Base-by-base conservation (phyloP, 2,113 vertebrate genomes). In the Tauraco erythrolophus region DNA sequence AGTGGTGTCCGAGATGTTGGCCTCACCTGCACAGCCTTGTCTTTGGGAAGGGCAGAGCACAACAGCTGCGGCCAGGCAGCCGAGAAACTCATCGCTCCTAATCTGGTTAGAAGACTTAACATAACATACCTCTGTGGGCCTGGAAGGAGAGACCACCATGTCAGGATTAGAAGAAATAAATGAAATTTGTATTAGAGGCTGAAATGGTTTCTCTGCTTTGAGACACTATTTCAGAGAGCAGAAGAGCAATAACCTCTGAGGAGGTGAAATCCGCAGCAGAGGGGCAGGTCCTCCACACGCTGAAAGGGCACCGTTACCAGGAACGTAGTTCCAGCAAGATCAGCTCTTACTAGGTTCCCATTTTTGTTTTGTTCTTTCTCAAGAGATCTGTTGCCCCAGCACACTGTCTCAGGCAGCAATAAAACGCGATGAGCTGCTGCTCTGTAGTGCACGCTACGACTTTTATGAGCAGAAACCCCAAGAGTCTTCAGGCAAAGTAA, bases 1-100 rank as follows among this genome's bases (percentile, higher is more conserved):
- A 65, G 77, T 0, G 0, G 16, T 6, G 35, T 5, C 78, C 3
- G 6, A 50, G 53, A 14, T 0, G 0, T 9, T 71, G 14, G 35
- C 37, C 46, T 15, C 60, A 5, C 23, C 30, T 10, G 33, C 27
- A 6, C 14, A 1, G 74, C 0, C 0, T 11, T 30, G 70, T 24
- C 46, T 39, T 27, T 7, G 53, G 75, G 79, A 60, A 5, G 13
- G 78, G 69, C 90, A 25, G 62, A 27, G 81, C 68, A 19, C 2
- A 1, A 4, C 71, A 27, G 88, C 37, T 12, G 0, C 2, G 53
- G 88, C 66, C 89, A 51, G 78, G 85, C 12, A 7, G 33, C 65
- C 1, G 0, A 31, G 89, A 17, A 72, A 78, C 30, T n/a, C 7
- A 64, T 68, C 27, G 2, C 81, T 79, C 53, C 65, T 92, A 31